A percentile compares a stretch with the other conserved stretches of the same genome.
phyloP scores from a whole-genome alignment of 2,888 invertebrate genomes.

The Periphyllus acericola region DNA sequence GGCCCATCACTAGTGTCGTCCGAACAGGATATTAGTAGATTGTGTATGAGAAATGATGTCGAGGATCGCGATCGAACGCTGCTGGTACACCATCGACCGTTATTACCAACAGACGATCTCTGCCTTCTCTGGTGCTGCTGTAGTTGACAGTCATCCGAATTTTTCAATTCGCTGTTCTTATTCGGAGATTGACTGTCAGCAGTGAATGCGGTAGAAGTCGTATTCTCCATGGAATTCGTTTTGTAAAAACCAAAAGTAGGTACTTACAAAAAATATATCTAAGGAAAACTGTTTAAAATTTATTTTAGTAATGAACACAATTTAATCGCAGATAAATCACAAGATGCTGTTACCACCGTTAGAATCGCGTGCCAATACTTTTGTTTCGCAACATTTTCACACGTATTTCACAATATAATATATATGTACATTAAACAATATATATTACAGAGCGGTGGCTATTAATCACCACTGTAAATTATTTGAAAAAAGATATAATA shows the following conservation, averaged over 20 bases:
- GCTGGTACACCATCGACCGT: conserved; percentile 48
- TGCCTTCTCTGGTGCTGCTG: conserved; percentile 20
- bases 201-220: background rate
- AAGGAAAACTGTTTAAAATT: conserved; percentile 1
- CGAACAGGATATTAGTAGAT: conserved; percentile 45
- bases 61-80: conserved; percentile 49
- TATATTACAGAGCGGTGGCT: conserved; percentile 32
- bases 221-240: conserved; percentile 35
- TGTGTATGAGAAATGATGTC: conserved; percentile 57
- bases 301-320: conserved; percentile 32
- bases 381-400: conserved; percentile 54
- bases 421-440: background rate
- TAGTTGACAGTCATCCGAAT: background rate
- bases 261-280: background rate
- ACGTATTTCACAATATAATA: conserved; percentile 55
- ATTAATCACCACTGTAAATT: background rate
- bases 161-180: conserved; percentile 17
- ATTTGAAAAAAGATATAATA: background rate
- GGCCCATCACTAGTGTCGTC: background rate
- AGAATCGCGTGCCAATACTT: conserved; percentile 58
- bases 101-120: conserved; percentile 61
- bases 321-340: background rate
- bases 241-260: conserved; percentile 19
- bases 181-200: background rate
- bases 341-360: conserved; percentile 36